Base-by-base conservation (phyloP, 1,140 invertebrate species). In the Physella acuta region DNA sequence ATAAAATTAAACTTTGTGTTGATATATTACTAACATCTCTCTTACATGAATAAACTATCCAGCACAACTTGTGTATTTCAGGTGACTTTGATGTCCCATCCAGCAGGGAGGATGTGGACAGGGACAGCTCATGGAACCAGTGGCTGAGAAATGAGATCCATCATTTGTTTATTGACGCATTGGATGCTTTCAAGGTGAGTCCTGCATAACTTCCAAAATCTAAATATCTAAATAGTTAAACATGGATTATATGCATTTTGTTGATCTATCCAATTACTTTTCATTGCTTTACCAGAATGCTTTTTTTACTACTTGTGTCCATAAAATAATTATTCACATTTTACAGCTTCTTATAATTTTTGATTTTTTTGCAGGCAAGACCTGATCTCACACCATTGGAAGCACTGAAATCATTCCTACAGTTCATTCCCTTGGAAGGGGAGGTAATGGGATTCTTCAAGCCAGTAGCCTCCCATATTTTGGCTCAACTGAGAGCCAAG, bases 11-110 rank as follows among this genome's bases (percentile, higher is more conserved):
- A n/a, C n/a, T n/a, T n/a, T n/a, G n/a, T n/a, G n/a, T n/a, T n/a
- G n/a, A n/a, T n/a, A n/a, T n/a, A n/a, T n/a, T n/a, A n/a, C n/a
- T n/a, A n/a, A n/a, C n/a, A n/a, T n/a, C n/a, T n/a, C n/a, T n/a
- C n/a, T n/a, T n/a, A n/a, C n/a, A n/a, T n/a, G n/a, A n/a, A n/a
- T n/a, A n/a, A n/a, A n/a, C n/a, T n/a, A n/a, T n/a, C n/a, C n/a
- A n/a, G n/a, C n/a, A n/a, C n/a, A n/a, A n/a, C 53, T 55, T 67
- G 59, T 70, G 26, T 55, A 17, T 39, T 39, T 20, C 36, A 83
- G 83, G 80, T 75, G 82, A 84, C 67, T 85, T 85, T 81, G 81
- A 84, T 71, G 79, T 85, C 8, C 83, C 84, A 20, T 84, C 84
- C 0, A 84, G 81, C 66, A 73, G 84, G 61, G 83, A 85, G 68